Conservation (phyloP, 2,797 vertebrate genomes). For the Dendrocincla tyrannina region DNA sequence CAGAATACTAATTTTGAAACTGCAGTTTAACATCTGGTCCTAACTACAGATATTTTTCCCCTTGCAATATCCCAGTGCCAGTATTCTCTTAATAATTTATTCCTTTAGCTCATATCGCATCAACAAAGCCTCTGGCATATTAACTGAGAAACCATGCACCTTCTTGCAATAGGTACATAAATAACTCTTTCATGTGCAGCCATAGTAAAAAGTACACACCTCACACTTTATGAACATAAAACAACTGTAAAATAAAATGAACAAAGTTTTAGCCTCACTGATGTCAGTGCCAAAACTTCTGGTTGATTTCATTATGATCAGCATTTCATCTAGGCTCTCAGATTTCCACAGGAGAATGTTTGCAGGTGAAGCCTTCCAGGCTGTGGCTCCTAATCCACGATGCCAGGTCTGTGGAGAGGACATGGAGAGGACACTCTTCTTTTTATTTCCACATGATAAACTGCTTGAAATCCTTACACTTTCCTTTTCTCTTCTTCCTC, state of each 20-base stretch:
- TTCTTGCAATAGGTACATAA: background rate
- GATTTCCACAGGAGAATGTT: background rate
- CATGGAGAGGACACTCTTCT: background rate
- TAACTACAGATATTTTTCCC: background rate
- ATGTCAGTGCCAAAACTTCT: background rate
- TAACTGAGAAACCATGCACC: background rate
- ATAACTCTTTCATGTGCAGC: background rate
- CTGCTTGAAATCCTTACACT: background rate
- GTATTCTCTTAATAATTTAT: slow-evolving; percentile 13
- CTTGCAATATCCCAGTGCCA: background rate
- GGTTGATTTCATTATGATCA: background rate
- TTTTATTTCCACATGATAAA: background rate
- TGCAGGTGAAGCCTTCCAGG: background rate
- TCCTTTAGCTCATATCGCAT: slow-evolving; percentile 16
- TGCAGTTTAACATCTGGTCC: background rate
- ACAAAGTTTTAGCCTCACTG: background rate
- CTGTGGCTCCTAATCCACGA: background rate
- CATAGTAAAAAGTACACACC: background rate
- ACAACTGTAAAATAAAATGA: background rate
- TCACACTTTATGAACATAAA: background rate
- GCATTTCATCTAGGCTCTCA: background rate
- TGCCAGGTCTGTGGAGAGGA: background rate
- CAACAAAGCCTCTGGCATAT: background rate
- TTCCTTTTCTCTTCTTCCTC: background rate
- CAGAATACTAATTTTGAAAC: background rate